Base-by-base conservation (phyloP, 2,888 invertebrate species). In the Blera fallax region DNA sequence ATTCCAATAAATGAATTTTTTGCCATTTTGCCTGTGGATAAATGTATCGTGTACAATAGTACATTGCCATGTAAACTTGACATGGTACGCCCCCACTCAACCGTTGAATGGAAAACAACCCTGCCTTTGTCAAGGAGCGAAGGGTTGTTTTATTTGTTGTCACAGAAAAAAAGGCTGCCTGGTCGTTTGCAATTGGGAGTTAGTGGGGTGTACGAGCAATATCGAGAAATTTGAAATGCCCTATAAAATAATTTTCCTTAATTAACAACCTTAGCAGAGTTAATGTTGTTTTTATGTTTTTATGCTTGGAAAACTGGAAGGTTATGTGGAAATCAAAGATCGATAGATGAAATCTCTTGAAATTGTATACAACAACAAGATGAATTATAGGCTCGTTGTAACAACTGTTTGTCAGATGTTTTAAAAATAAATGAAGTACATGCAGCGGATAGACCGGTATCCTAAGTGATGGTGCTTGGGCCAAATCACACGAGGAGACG, bases 1-100 rank as follows among this genome's bases (percentile, higher is more conserved):
- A 65, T 82, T 77, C 65, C 65, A 58, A 77, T 82, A 77, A 82
- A 82, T 77, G 82, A 72, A 65, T 34, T 77, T n/a, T 81, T 77
- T 77, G 60, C 76, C 65, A 70, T 82, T 77, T 77, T 52, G 60
- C 48, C 82, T 76, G 52, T 24, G 40, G 48, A 50, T 48, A 72
- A 58, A 50, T 74, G 40, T 60, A 45, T 29, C 62, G 45, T 60
- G 16, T 45, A 48, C 40, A 54, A 37, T 16, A 16, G 40, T 32
- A 29, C 52, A 67, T 37, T 37, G 60, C 37, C 50, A 72, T 69
- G 60, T 74, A 27, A 81, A 54, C 52, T 69, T 62, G 62, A 64
- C 76, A 64, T 48, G 16, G 37, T 16, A 48, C 24, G 24, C 29
- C 32, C 21, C 56, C 40, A 60, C 52, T 29, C 34, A 37, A 11